A percentile compares a stretch with the other conserved stretches of the same genome.
Evolutionary conservation across 2,888 invertebrate genomes (phyloP).

Genomic region (Chymomyza fuscimana): DNA sequence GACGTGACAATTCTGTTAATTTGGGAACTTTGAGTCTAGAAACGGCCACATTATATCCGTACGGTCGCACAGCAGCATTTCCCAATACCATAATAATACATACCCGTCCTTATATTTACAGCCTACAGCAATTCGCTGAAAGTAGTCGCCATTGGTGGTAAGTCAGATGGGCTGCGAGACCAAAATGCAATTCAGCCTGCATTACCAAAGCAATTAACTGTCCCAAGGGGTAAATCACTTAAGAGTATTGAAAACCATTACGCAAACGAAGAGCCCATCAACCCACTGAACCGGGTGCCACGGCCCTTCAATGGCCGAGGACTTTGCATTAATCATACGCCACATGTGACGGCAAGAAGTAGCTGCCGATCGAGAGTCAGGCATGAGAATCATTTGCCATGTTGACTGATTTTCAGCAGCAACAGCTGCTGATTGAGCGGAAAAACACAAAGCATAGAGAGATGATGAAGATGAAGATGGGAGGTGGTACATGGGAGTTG

Average conservation of each 20-base stretch:
- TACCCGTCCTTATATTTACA: too few species aligned
- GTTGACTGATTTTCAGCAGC: conserved; percentile 43
- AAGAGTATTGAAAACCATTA: conserved; percentile 54
- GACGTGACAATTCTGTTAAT: too few species aligned
- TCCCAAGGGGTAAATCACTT: conserved; percentile 43
- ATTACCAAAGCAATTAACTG: conserved; percentile 17
- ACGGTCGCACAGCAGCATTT: too few species aligned
- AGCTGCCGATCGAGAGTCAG: conserved; percentile 27
- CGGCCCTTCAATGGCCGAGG: neutral
- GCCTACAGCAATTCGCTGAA: too few species aligned
- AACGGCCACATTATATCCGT: too few species aligned
- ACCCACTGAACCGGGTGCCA: neutral
- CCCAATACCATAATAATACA: too few species aligned
- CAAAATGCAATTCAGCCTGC: conserved; percentile 36
- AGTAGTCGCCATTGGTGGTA: neutral
- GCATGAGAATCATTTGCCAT: conserved; percentile 30
- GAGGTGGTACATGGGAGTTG: too few species aligned
- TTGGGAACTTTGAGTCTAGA: too few species aligned
- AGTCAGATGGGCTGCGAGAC: neutral
- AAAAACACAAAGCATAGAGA: conserved; percentile 2
- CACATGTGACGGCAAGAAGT: conserved; percentile 36
- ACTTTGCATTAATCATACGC: conserved; percentile 56
- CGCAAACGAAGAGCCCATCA: conserved; percentile 20
- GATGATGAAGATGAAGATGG: neutral
- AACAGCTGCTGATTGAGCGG: conserved; percentile 29